Evolutionary conservation across 2,888 invertebrate species (phyloP).

Genomic region (Epistrophella euchroma): DNA sequence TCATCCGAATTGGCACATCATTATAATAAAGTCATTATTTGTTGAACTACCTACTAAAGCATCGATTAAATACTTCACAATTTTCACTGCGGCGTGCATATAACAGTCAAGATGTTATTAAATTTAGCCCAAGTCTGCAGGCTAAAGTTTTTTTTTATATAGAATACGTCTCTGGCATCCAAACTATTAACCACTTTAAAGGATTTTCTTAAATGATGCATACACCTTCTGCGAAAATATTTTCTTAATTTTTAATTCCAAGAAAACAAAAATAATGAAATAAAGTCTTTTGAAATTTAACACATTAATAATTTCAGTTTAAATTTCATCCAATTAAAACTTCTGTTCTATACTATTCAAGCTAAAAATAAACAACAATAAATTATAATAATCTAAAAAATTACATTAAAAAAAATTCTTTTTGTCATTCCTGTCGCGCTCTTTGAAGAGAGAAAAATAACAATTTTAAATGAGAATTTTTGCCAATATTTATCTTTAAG

Average conservation of each 20-base stretch:
- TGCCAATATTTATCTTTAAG: slow-evolving; percentile 71
- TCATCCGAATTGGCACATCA: too few relatives aligned
- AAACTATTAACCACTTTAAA: not conserved
- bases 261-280: not conserved
- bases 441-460: slow-evolving; percentile 6
- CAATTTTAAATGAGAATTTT: slow-evolving; percentile 34
- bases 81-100: too few relatives aligned
- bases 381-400: slow-evolving; percentile 41
- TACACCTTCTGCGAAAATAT: not conserved
- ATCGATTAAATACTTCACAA: too few relatives aligned
- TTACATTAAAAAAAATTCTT: slow-evolving; percentile 45
- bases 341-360: slow-evolving; percentile 17
- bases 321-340: slow-evolving; percentile 66
- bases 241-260: not conserved
- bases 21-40: too few relatives aligned
- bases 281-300: not conserved
- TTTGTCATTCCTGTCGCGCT: not conserved
- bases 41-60: too few relatives aligned
- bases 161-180: too few relatives aligned
- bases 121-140: too few relatives aligned
- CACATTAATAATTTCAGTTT: slow-evolving; percentile 46
- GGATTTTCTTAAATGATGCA: not conserved
- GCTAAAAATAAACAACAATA: slow-evolving; percentile 37
- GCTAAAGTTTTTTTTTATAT: too few relatives aligned
- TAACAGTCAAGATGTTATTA: too few relatives aligned